phyloP scores from a whole-genome alignment of 1,140 invertebrate species.

The Delia radicum region DNA sequence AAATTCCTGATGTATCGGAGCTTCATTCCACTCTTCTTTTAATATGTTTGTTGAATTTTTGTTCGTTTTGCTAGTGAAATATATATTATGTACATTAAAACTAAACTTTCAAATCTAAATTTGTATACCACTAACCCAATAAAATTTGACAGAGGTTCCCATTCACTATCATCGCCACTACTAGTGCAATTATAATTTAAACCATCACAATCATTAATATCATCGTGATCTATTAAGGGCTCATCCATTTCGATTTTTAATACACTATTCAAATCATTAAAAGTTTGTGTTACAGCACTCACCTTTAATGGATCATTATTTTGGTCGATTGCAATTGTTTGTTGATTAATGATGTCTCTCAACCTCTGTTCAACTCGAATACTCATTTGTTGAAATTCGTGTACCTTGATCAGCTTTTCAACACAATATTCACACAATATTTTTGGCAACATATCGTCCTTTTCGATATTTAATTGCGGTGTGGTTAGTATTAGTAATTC shows the following conservation, averaged over 20 bases:
- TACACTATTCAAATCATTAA: neutral
- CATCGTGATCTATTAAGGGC: neutral
- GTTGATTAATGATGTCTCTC: neutral
- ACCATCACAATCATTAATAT: neutral
- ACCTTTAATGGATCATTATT: neutral
- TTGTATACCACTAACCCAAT: no score
- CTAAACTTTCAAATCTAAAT: no score
- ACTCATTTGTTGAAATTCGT: conserved; percentile 25
- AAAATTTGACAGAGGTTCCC: neutral
- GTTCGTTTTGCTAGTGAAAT: no score
- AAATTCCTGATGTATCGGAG: no score
- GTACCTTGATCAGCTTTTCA: neutral
- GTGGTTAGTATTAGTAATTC: conserved; percentile 4
- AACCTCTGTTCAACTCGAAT: neutral
- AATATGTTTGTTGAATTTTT: no score
- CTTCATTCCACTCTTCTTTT: no score
- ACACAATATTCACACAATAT: conserved; percentile 10
- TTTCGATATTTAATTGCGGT: neutral
- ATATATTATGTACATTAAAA: no score
- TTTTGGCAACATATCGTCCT: conserved; percentile 2
- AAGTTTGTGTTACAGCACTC: neutral
- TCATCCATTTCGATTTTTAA: conserved; percentile 9
- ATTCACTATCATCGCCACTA: neutral
- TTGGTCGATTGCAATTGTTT: neutral
- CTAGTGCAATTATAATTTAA: no score